Conservation (phyloP, 2,113 vertebrate species). For the Canis aureus region DNA sequence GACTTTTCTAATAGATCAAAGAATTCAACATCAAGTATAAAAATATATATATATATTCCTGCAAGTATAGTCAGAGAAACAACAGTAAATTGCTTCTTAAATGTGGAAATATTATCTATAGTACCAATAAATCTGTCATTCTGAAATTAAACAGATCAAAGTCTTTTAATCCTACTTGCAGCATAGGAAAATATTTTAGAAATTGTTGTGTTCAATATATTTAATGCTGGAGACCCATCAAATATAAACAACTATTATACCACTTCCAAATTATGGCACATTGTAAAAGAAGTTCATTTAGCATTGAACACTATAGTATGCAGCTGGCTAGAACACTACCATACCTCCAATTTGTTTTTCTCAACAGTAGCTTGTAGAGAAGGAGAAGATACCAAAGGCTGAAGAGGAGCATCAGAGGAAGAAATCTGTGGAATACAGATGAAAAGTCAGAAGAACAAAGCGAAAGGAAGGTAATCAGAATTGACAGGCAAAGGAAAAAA, state of each 20-base stretch:
- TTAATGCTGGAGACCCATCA: background rate
- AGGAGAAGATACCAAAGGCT: conserved; percentile 92
- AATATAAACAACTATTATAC: background rate
- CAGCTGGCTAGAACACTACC: conserved; percentile 64
- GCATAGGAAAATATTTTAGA: background rate
- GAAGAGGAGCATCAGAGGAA: conserved; percentile 92
- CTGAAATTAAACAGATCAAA: conserved; percentile 45
- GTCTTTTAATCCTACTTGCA: background rate
- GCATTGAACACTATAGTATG: background rate
- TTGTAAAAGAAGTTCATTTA: background rate
- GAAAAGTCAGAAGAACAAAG: conserved; percentile 82
- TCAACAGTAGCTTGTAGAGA: conserved; percentile 93
- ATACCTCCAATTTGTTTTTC: conserved; percentile 96
- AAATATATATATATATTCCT: background rate
- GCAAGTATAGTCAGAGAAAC: background rate
- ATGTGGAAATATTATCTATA: background rate
- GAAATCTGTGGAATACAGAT: conserved; percentile 89
- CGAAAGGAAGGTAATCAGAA: conserved; percentile 82
- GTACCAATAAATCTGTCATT: conserved; percentile 1
- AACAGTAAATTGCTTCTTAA: conserved; percentile 39
- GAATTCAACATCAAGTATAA: background rate
- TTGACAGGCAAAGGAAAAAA: conserved; percentile 64
- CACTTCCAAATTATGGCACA: background rate
- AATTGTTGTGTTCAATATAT: background rate
- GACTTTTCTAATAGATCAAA: background rate